These are phyloP conservation scores for Styela clava DNA, from an alignment of 23 tunicate species.

Conservation along the genomic window DNA sequence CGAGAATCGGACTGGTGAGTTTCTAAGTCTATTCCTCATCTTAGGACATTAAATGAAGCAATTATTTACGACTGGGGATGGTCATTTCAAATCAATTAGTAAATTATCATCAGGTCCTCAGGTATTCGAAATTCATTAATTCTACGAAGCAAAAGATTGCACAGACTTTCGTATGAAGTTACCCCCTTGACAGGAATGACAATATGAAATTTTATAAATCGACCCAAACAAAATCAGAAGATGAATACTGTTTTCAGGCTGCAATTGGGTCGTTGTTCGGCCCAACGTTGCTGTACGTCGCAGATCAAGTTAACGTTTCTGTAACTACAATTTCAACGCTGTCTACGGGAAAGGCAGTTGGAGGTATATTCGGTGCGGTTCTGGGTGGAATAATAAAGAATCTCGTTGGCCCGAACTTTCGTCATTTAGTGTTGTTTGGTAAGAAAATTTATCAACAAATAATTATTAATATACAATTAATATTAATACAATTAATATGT, in stretches of 20 bases:
- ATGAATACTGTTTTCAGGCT: conserved; percentile 3
- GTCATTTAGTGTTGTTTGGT: conserved; percentile 1
- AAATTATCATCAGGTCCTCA: too few species aligned
- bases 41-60: too few species aligned
- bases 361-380: neutral
- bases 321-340: neutral
- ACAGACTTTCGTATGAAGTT: too few species aligned
- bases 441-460: neutral
- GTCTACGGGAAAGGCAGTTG: neutral
- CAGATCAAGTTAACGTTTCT: neutral
- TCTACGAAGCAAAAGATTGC: too few species aligned
- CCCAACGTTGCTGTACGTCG: neutral
- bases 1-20: neutral
- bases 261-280: neutral
- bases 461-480: neutral
- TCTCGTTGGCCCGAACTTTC: neutral
- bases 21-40: neutral
- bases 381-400: neutral
- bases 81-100: too few species aligned
- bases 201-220: too few species aligned
- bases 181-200: too few species aligned
- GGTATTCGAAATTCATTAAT: too few species aligned
- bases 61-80: too few species aligned
- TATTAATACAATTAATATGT: too few species aligned
- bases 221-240: too few species aligned